Evolutionary conservation across 2,113 vertebrate species (phyloP).

Genomic region (Psophia crepitans): DNA sequence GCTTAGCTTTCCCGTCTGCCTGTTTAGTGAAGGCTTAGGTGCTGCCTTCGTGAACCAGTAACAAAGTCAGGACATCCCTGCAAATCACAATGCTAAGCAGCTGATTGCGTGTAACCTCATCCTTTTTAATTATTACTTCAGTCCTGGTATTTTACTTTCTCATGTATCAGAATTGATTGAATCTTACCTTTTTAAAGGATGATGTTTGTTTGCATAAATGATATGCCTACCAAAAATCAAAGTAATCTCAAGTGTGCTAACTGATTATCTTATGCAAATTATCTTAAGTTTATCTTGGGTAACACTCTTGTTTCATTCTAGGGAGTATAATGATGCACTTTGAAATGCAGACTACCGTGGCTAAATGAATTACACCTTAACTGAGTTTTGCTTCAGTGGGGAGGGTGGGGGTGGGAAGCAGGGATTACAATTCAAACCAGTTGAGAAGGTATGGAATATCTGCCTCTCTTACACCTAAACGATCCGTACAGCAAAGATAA

Average conservation of each 20-base stretch:
- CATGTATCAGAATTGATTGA: neutral
- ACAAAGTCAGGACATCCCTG: neutral
- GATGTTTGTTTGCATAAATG: neutral
- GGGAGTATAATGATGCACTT: neutral
- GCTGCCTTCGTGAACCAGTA: neutral
- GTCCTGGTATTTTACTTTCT: neutral
- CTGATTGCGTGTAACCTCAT: neutral
- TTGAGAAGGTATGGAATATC: neutral
- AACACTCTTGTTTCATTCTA: neutral
- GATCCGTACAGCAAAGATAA: neutral
- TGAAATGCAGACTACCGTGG: neutral
- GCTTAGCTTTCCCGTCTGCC: neutral
- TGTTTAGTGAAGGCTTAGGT: neutral
- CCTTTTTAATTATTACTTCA: neutral
- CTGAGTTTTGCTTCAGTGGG: neutral
- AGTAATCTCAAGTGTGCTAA: neutral
- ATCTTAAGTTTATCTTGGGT: neutral
- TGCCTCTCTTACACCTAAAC: neutral
- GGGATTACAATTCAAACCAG: neutral
- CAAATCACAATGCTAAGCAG: neutral
- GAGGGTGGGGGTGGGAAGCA: neutral
- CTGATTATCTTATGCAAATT: slow-evolving; percentile 39
- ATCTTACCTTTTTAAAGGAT: neutral
- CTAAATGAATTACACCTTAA: neutral
- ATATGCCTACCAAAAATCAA: slow-evolving; percentile 12